Conservation (phyloP, 2,888 invertebrate species). For the Stenoptilia bipunctidactyla region DNA sequence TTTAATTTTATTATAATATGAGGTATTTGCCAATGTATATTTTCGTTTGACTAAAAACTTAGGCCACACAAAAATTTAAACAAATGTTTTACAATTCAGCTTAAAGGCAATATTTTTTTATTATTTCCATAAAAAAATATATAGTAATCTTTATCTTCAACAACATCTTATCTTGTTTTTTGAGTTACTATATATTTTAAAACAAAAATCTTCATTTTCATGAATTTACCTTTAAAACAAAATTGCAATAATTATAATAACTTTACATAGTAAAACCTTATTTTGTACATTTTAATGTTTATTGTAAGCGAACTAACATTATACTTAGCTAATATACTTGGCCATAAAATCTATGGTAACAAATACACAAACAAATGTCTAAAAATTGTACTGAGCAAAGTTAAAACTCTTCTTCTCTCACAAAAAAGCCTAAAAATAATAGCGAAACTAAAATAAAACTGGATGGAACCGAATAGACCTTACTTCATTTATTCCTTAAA, state of each 20-base stretch:
- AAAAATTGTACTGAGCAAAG: constrained; percentile 50
- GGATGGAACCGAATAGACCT: constrained; percentile 45
- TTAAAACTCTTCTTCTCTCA: constrained; percentile 19
- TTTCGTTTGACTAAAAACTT: no score
- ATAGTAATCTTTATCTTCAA: no score
- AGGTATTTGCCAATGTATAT: no score
- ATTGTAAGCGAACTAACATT: constrained; percentile 42
- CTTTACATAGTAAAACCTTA: constrained; percentile 33
- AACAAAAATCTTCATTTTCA: constrained; percentile 3
- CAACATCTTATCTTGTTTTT: constrained; percentile 1
- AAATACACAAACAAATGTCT: constrained; percentile 43
- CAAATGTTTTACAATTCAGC: no score
- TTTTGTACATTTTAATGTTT: constrained; percentile 44
- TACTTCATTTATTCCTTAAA: no score
- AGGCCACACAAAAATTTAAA: no score
- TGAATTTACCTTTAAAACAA: background rate
- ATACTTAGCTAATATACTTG: constrained; percentile 57
- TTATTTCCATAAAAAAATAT: no score
- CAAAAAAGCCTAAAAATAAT: constrained; percentile 19
- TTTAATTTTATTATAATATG: no score
- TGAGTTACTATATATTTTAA: constrained; percentile 8
- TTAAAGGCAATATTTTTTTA: no score
- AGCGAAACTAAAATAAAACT: constrained; percentile 22
- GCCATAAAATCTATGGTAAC: constrained; percentile 67
- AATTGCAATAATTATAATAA: background rate